A percentile compares a stretch with the other conserved stretches of the same genome.
phyloP scores from a whole-genome alignment of 2,888 invertebrate species.

The Vannuccia rotundouncinata region DNA sequence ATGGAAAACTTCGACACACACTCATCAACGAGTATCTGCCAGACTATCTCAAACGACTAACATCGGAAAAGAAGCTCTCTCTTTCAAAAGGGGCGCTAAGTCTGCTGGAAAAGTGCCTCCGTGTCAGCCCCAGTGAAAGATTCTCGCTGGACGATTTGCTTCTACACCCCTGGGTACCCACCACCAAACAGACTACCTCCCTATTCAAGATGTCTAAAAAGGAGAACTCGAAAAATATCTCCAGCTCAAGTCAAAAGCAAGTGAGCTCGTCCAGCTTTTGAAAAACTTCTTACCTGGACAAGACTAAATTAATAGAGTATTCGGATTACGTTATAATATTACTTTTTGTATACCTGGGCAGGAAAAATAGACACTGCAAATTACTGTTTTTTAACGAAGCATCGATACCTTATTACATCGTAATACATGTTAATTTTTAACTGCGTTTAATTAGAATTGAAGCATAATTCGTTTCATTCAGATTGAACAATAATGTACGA shows the following conservation, averaged over 20 bases:
- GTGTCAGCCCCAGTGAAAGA: conserved; percentile 18
- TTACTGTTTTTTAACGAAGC: neutral
- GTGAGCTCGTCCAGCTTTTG: too few species aligned
- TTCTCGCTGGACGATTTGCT: conserved; percentile 29
- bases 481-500: neutral
- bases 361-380: too few species aligned
- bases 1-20: conserved; percentile 16
- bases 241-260: too few species aligned
- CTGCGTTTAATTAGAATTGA: neutral
- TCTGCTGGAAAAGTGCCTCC: conserved; percentile 23
- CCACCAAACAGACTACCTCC: conserved; percentile 11
- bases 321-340: too few species aligned
- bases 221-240: neutral
- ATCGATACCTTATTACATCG: neutral
- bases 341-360: too few species aligned
- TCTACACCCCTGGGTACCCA: conserved; percentile 33
- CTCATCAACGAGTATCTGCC: conserved; percentile 3
- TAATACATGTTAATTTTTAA: neutral
- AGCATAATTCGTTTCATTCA: neutral
- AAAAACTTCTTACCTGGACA: too few species aligned
- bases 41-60: neutral
- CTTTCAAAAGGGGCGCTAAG: conserved; percentile 31
- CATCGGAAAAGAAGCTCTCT: neutral
- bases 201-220: neutral
- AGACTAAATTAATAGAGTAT: too few species aligned